A percentile compares a stretch with the other conserved stretches of the same genome.
Evolutionary conservation across 1,140 invertebrate genomes (phyloP).

Genomic region (Camponotus floridanus): DNA sequence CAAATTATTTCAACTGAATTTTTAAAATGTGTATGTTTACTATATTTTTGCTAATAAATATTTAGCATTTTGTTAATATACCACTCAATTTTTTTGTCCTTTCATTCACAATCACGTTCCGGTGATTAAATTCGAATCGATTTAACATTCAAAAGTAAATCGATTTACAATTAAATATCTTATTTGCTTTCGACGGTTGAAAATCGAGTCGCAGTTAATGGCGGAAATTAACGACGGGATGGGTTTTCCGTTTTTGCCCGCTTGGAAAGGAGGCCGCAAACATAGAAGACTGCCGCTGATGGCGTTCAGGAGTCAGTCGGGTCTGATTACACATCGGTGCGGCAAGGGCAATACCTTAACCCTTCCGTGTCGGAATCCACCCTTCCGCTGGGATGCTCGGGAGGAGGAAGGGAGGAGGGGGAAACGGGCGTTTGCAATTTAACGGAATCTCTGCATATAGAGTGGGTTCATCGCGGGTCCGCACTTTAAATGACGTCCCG

Average conservation of each 20-base stretch:
- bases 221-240: conserved; percentile 28
- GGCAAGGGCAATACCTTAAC: conserved; percentile 60
- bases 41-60: too few species aligned
- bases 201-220: conserved; percentile 25
- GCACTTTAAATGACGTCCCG: conserved; percentile 77
- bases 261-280: conserved; percentile 18
- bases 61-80: too few species aligned
- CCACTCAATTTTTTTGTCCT: too few species aligned
- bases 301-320: conserved; percentile 43
- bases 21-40: too few species aligned
- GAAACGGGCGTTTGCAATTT: conserved; percentile 77
- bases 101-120: neutral
- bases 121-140: conserved; percentile 6
- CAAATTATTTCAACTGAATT: neutral
- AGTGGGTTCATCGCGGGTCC: conserved; percentile 76
- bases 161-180: neutral
- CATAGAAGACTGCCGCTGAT: neutral
- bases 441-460: conserved; percentile 81
- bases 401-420: conserved; percentile 7
- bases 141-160: neutral
- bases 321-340: conserved; percentile 68
- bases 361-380: conserved; percentile 39
- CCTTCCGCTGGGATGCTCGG: conserved; percentile 21
- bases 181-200: neutral
- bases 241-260: neutral